Evolutionary conservation across 2,888 invertebrate species (phyloP).

Genomic region (Cenopis cana): DNA sequence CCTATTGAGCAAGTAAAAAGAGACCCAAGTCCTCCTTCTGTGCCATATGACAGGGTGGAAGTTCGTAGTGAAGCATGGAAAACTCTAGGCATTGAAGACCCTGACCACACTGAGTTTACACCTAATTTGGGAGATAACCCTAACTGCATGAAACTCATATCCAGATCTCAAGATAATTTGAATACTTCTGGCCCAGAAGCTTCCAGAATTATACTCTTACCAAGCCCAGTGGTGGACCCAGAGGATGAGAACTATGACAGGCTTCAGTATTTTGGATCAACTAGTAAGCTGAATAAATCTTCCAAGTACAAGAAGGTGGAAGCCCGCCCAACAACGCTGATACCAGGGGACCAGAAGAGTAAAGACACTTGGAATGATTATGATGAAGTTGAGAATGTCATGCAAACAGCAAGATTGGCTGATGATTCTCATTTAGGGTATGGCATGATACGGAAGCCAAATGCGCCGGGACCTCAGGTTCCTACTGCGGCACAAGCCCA

Average conservation of each 20-base stretch:
- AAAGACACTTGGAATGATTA: slow-evolving; percentile 89
- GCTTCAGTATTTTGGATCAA: slow-evolving; percentile 92
- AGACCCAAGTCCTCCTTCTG: slow-evolving; percentile 72
- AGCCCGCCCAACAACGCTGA: slow-evolving; percentile 84
- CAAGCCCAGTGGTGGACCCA: slow-evolving; percentile 77
- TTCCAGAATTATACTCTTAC: slow-evolving; percentile 84
- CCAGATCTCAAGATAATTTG: slow-evolving; percentile 80
- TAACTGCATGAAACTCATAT: slow-evolving; percentile 79
- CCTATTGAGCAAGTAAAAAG: slow-evolving; percentile 80
- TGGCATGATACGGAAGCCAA: slow-evolving; percentile 90
- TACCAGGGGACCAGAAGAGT: slow-evolving; percentile 72
- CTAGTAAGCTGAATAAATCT: slow-evolving; percentile 88
- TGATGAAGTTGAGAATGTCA: slow-evolving; percentile 89
- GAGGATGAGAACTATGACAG: slow-evolving; percentile 90
- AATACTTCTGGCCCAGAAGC: slow-evolving; percentile 78
- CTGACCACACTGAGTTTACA: slow-evolving; percentile 88
- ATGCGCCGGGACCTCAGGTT: slow-evolving; percentile 82
- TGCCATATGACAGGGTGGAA: slow-evolving; percentile 91
- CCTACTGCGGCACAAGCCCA: slow-evolving; percentile 81
- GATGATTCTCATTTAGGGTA: slow-evolving; percentile 93
- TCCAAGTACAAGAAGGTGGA: slow-evolving; percentile 89
- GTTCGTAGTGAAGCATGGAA: slow-evolving; percentile 92
- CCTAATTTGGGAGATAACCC: slow-evolving; percentile 78
- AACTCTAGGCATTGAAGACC: slow-evolving; percentile 90
- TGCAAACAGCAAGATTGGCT: slow-evolving; percentile 89